A percentile compares a stretch with the other conserved stretches of the same genome.
Conservation (phyloP, 2,797 vertebrate genomes). For the Odontamblyopus rebecca region DNA sequence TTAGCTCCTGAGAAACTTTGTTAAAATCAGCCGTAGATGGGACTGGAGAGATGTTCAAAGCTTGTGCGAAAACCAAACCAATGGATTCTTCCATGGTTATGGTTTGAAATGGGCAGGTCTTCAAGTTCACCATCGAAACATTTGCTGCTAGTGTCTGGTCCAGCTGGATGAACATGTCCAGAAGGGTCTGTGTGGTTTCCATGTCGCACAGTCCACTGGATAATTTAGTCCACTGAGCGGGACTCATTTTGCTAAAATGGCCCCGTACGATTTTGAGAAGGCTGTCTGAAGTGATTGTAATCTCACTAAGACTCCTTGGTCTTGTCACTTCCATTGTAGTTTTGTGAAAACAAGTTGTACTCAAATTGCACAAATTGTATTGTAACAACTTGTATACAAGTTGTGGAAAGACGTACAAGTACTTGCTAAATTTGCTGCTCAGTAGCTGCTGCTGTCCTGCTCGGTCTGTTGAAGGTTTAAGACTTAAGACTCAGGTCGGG, state of each 20-base stretch:
- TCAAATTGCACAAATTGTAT: too few relatives aligned
- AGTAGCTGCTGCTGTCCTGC: too few relatives aligned
- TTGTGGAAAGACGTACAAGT: too few relatives aligned
- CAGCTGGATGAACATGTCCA: background rate
- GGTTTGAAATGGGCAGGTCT: background rate
- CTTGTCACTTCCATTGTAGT: too few relatives aligned
- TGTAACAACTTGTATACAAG: too few relatives aligned
- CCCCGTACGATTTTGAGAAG: background rate
- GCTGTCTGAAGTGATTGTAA: background rate
- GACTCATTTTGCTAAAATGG: background rate
- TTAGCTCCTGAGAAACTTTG: background rate
- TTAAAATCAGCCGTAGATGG: background rate
- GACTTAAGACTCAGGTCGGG: too few relatives aligned
- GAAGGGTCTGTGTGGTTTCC: background rate
- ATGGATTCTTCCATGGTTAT: background rate
- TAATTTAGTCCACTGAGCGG: background rate
- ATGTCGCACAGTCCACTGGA: background rate
- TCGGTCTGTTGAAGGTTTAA: too few relatives aligned
- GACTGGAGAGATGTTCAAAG: background rate
- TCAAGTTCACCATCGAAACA: background rate
- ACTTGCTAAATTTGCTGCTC: too few relatives aligned
- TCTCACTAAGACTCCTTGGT: too few relatives aligned
- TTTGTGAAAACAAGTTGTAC: too few relatives aligned
- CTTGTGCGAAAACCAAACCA: background rate
- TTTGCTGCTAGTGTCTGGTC: background rate